Conservation (phyloP, 2,797 vertebrate species). For the Siniperca undulata region DNA sequence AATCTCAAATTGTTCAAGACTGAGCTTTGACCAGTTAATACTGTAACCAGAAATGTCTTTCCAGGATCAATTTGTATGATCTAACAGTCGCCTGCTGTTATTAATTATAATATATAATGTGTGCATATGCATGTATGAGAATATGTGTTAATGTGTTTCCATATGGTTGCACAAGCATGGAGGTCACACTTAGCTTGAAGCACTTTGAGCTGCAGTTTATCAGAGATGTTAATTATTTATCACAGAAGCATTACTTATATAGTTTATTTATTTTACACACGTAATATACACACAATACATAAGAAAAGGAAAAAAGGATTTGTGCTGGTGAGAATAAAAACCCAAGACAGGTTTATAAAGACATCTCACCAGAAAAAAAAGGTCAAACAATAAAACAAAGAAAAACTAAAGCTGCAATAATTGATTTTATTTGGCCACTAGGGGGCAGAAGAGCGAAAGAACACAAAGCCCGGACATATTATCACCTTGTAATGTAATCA, state of each 20-base stretch:
- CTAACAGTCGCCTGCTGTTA: not conserved
- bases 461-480: too few relatives aligned
- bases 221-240: constrained; percentile 50
- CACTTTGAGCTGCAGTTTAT: not conserved
- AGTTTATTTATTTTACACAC: not conserved
- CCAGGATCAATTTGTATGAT: not conserved
- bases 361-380: not conserved
- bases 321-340: not conserved
- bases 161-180: not conserved
- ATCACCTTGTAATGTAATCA: not conserved
- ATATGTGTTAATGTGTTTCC: not conserved
- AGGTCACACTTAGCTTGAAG: constrained; percentile 7
- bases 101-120: not conserved
- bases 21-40: not conserved
- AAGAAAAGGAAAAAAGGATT: not conserved
- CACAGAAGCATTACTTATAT: not conserved
- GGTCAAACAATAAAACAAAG: not conserved
- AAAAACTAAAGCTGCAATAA: constrained; percentile 2
- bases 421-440: not conserved
- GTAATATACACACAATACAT: not conserved
- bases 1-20: not conserved
- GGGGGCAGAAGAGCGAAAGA: not conserved
- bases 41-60: not conserved
- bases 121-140: not conserved
- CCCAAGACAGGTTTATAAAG: not conserved